A percentile compares a stretch with the other conserved stretches of the same genome.
Evolutionary conservation across 2,113 vertebrate genomes (phyloP).

Genomic region (Gobio gobio): DNA sequence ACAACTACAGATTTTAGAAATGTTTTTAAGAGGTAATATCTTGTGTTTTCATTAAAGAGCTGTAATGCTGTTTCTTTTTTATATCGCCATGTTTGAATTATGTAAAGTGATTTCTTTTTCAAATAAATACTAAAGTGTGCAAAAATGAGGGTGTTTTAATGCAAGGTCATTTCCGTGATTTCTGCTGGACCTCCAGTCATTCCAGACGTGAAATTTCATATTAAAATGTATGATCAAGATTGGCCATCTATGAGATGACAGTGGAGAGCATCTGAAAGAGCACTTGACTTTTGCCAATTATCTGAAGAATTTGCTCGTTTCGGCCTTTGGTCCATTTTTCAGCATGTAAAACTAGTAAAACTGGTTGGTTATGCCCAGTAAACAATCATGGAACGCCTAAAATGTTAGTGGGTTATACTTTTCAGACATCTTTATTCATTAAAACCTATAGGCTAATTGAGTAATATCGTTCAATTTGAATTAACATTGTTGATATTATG

Average conservation of each 20-base stretch:
- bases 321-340: no score
- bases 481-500: no score
- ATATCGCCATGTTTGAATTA: constrained; percentile 57
- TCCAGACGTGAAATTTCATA: neutral
- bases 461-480: no score
- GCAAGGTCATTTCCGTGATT: neutral
- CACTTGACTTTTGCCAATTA: neutral
- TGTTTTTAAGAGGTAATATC: constrained; percentile 62
- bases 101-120: constrained; percentile 65
- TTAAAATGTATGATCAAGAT: neutral
- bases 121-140: constrained; percentile 63
- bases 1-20: constrained; percentile 50
- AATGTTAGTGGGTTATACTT: no score
- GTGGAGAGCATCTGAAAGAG: neutral
- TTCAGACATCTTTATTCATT: no score
- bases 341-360: no score
- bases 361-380: no score
- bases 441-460: no score
- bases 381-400: no score
- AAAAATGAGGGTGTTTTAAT: constrained; percentile 14
- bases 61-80: constrained; percentile 60
- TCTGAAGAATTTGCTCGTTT: neutral
- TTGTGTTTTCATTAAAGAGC: constrained; percentile 66
- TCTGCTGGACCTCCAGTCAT: neutral
- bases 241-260: neutral